Evolutionary conservation across 2,888 invertebrate species (phyloP).

Genomic region (Hypomecis punctinalis): DNA sequence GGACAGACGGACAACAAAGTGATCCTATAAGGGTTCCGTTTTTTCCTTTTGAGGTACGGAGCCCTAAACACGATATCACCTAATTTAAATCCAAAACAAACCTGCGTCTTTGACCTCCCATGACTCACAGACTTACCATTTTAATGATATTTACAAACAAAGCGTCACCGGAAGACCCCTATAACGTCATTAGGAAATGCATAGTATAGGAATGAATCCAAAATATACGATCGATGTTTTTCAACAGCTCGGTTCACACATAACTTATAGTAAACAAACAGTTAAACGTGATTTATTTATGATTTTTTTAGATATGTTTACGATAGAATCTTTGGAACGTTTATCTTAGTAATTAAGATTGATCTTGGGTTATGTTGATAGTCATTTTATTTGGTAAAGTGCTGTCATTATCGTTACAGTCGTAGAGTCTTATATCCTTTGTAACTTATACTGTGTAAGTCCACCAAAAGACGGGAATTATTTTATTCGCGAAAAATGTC

Average conservation of each 20-base stretch:
- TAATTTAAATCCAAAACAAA: constrained; percentile 9
- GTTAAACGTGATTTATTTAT: not conserved
- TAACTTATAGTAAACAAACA: constrained; percentile 5
- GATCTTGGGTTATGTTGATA: no score
- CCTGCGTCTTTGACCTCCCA: constrained; percentile 20
- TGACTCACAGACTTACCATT: constrained; percentile 72
- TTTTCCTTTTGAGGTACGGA: no score
- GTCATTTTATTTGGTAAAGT: no score
- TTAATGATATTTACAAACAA: constrained; percentile 79
- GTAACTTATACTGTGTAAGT: no score
- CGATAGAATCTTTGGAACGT: no score
- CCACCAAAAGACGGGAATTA: no score
- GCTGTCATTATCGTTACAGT: no score
- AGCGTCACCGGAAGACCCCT: constrained; percentile 68
- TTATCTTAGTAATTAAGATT: no score
- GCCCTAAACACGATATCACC: not conserved
- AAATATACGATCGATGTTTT: constrained; percentile 52
- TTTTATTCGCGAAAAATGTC: no score
- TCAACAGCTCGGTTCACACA: constrained; percentile 38
- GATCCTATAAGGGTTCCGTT: no score
- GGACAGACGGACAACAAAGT: no score
- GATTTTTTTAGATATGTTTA: not conserved
- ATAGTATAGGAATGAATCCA: constrained; percentile 55
- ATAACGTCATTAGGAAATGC: constrained; percentile 62
- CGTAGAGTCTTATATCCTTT: no score